These are phyloP conservation scores for Trissolcus japonicus DNA, from an alignment of 2,888 invertebrate genomes.

Conservation along the genomic window DNA sequence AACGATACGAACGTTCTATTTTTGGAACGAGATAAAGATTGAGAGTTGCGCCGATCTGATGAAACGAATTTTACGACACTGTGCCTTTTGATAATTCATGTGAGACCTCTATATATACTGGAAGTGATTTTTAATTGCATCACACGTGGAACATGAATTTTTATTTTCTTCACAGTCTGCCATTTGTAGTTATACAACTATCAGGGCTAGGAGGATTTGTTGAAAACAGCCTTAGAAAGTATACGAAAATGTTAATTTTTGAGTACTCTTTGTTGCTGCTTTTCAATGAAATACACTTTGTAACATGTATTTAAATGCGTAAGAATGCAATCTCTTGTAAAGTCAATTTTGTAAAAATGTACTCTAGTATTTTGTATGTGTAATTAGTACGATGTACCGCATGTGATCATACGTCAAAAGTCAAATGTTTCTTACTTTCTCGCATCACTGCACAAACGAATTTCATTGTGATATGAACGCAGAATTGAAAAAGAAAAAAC, in stretches of 20 bases:
- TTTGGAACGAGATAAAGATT: slow-evolving; percentile 13
- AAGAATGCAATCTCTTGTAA: slow-evolving; percentile 5
- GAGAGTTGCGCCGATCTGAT: slow-evolving; percentile 15
- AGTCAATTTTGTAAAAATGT: slow-evolving; percentile 22
- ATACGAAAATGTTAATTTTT: slow-evolving; percentile 5
- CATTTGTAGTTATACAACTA: slow-evolving; percentile 28
- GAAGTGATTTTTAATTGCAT: slow-evolving; percentile 4
- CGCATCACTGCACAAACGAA: slow-evolving; percentile 3
- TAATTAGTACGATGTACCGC: neutral
- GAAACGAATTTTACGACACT: slow-evolving; percentile 24
- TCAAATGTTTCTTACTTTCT: neutral
- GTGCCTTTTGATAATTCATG: slow-evolving; percentile 21
- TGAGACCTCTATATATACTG: neutral
- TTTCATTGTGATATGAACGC: slow-evolving; percentile 30
- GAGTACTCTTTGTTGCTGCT: neutral
- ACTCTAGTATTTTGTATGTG: slow-evolving; percentile 22
- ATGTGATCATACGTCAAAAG: slow-evolving; percentile 20
- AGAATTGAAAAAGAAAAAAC: slow-evolving; percentile 14
- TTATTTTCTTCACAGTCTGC: slow-evolving; percentile 18
- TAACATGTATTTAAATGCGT: slow-evolving; percentile 35
- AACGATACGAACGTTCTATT: slow-evolving; percentile 31
- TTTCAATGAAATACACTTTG: slow-evolving; percentile 18
- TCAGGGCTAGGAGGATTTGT: slow-evolving; percentile 40
- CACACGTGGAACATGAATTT: neutral
- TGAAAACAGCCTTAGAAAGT: slow-evolving; percentile 5